Evolutionary conservation across 2,113 vertebrate species (phyloP), one percentile per base, ranked within the genome.

Genomic region (Microtus montanus): DNA sequence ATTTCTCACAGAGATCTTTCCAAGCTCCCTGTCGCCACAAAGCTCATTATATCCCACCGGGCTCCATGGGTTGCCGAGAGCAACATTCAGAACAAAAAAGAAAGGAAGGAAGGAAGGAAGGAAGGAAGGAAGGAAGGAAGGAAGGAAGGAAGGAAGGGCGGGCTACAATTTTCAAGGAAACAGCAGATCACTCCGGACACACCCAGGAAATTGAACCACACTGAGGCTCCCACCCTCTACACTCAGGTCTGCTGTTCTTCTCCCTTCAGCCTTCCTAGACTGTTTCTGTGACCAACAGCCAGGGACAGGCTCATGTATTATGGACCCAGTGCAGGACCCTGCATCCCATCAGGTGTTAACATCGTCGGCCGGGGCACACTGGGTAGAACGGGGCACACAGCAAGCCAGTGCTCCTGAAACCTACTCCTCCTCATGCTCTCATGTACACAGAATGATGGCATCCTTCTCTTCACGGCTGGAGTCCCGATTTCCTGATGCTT

Each of bases 1-100:
- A 93, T 95, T 92, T 91, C 91, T 94, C 64, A 90, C 58, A 64
- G 74, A 77, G 78, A 79, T 28, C 58, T 86, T 86, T 85, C 63
- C 66, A 90, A 88, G 49, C 86, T 77, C 77, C 80, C 54, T 15
- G 5, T 80, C 49, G 41, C 92, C 74, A 87, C 91, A 89, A 91
- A 91, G 52, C 13, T 95, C 89, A 73, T 88, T 54, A 49, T 5
- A 47, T 64, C 58, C 66, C 54, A 41, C 33, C 70, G 75, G 87
- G 41, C 52, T 71, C 85, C 85, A 68, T 7, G 12, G 64, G 82
- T 87, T n/a, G 44, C 30, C 83, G 58, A 78, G 52, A 92, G 28
- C 22, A 73, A 80, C 28, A 80, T 84, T 35, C 19, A 66, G 44
- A 24, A 44, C 90, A 94, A 17, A 44, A 44, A 44, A 41, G 41